Evolutionary conservation across 2,797 vertebrate genomes (phyloP).

Genomic region (Australoheros facetus): DNA sequence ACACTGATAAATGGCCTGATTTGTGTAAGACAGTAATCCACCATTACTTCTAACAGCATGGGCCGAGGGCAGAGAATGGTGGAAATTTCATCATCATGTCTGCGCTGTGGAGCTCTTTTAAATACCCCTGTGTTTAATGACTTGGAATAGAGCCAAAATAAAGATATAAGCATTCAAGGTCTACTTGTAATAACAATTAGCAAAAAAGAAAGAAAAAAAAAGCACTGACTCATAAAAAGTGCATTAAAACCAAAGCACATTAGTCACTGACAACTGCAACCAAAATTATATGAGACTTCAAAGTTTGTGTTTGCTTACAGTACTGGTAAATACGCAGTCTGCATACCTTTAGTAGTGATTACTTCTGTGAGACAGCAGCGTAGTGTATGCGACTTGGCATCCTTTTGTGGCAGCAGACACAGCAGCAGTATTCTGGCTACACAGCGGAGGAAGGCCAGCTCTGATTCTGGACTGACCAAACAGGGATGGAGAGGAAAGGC

Average conservation of each 20-base stretch:
- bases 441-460: slow-evolving; percentile 91
- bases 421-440: slow-evolving; percentile 91
- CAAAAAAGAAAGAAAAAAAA: background rate
- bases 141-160: background rate
- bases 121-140: background rate
- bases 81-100: background rate
- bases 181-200: background rate
- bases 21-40: background rate
- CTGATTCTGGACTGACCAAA: slow-evolving; percentile 87
- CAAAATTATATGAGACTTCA: background rate
- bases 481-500: slow-evolving; percentile 92
- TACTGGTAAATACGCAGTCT: background rate
- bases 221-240: background rate
- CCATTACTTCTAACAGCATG: background rate
- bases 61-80: background rate
- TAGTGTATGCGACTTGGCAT: slow-evolving; percentile 90
- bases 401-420: slow-evolving; percentile 91
- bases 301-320: background rate
- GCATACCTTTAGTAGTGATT: slow-evolving; percentile 83
- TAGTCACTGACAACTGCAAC: background rate
- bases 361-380: slow-evolving; percentile 95
- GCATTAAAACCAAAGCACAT: background rate
- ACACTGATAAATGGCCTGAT: background rate
- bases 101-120: background rate
- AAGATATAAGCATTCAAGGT: background rate